A percentile compares a stretch with the other conserved stretches of the same genome.
Evolutionary conservation across 2,888 invertebrate genomes (phyloP).

Genomic region (Tethea ocularis): DNA sequence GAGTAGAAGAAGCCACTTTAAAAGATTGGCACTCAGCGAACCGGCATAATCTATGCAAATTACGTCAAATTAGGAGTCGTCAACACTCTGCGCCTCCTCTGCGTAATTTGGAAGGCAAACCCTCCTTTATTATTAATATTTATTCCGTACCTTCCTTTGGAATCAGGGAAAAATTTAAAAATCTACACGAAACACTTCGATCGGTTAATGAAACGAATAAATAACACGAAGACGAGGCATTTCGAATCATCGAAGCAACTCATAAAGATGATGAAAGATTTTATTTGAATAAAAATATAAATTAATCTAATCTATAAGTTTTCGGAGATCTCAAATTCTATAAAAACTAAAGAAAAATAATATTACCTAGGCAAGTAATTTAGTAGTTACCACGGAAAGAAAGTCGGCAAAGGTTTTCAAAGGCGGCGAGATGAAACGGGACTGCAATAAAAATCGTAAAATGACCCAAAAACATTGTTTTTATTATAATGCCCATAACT

Average conservation of each 20-base stretch:
- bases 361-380: conserved; percentile 31
- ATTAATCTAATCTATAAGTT: too few relatives aligned
- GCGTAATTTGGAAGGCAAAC: conserved; percentile 79
- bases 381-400: conserved; percentile 38
- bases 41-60: conserved; percentile 84
- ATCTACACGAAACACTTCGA: conserved; percentile 62
- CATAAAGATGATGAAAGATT: not conserved
- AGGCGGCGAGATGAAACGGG: conserved; percentile 58
- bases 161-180: conserved; percentile 66
- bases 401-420: conserved; percentile 51
- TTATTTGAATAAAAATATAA: not conserved
- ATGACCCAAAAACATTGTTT: conserved; percentile 62
- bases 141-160: conserved; percentile 73
- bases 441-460: conserved; percentile 68
- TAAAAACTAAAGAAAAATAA: conserved; percentile 20
- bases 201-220: conserved; percentile 71
- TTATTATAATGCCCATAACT: conserved; percentile 38
- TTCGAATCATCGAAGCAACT: conserved; percentile 13
- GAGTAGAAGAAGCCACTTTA: conserved; percentile 82
- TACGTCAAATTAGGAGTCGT: conserved; percentile 83
- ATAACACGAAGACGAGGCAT: conserved; percentile 45
- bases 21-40: conserved; percentile 84
- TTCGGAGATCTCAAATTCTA: too few relatives aligned
- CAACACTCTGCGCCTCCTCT: conserved; percentile 75
- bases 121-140: conserved; percentile 83